Evolutionary conservation across 2,797 vertebrate genomes (phyloP).

Genomic region (Staurois parvus): DNA sequence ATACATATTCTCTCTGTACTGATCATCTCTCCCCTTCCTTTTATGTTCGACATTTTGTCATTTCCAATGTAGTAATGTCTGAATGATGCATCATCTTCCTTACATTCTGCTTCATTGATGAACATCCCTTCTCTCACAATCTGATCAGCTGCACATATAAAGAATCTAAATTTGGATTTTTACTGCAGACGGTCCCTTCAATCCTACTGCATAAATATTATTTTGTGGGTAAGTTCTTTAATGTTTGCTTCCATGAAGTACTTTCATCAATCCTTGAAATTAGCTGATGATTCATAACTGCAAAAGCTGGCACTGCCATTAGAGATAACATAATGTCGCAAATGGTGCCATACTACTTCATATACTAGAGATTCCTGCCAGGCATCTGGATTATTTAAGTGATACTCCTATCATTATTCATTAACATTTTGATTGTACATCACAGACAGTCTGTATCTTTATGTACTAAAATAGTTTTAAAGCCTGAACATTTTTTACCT

Average conservation of each 20-base stretch:
- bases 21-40: constrained; percentile 49
- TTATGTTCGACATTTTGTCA: constrained; percentile 51
- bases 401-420: not conserved
- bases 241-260: constrained; percentile 23
- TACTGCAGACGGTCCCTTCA: constrained; percentile 23
- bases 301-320: constrained; percentile 11
- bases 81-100: constrained; percentile 44
- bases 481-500: no score
- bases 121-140: constrained; percentile 20
- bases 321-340: constrained; percentile 3
- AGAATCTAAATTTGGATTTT: constrained; percentile 39
- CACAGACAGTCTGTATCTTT: not conserved
- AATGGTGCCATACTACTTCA: not conserved
- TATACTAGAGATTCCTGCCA: not conserved
- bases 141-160: constrained; percentile 18
- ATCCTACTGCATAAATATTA: constrained; percentile 26
- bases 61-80: constrained; percentile 45
- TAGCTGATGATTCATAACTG: constrained; percentile 24
- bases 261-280: constrained; percentile 26
- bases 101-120: constrained; percentile 27
- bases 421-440: not conserved
- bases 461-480: no score
- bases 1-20: constrained; percentile 47
- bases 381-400: not conserved
- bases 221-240: not conserved